Evolutionary conservation across 2,797 vertebrate genomes (phyloP).

Genomic region (Acomys russatus): DNA sequence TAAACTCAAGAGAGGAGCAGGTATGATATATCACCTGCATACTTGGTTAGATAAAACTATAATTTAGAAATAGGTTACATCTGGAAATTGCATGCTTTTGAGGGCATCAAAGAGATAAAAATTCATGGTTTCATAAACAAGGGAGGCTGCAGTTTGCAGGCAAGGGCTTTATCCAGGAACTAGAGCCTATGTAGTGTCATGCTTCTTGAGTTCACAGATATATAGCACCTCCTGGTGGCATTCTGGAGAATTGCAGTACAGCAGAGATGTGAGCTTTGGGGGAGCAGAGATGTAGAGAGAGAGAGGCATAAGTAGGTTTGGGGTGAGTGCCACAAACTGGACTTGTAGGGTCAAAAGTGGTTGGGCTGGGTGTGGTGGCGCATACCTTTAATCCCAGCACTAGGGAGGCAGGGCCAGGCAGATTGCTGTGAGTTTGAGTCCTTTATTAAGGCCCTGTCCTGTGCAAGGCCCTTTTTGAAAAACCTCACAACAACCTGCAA

Average conservation of each 20-base stretch:
- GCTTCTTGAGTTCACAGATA: neutral
- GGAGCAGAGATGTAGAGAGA: neutral
- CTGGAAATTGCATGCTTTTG: slow-evolving; percentile 60
- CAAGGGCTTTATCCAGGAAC: slow-evolving; percentile 7
- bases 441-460: neutral
- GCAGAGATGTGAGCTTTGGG: neutral
- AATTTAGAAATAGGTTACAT: slow-evolving; percentile 65
- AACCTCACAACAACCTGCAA: neutral
- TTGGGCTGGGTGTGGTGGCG: too few species aligned
- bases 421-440: too few species aligned
- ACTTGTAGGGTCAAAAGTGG: neutral
- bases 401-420: too few species aligned
- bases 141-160: neutral
- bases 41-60: slow-evolving; percentile 56
- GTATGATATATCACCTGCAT: slow-evolving; percentile 90
- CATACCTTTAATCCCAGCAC: too few species aligned
- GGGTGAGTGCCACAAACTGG: neutral
- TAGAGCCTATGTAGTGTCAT: neutral
- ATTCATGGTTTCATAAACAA: slow-evolving; percentile 55
- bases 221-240: neutral
- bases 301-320: neutral
- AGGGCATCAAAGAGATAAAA: slow-evolving; percentile 45
- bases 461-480: neutral
- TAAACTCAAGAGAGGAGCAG: slow-evolving; percentile 95
- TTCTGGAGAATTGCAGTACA: neutral